Evolutionary conservation across 2,113 vertebrate genomes (phyloP).

Genomic region (Garra rufa): DNA sequence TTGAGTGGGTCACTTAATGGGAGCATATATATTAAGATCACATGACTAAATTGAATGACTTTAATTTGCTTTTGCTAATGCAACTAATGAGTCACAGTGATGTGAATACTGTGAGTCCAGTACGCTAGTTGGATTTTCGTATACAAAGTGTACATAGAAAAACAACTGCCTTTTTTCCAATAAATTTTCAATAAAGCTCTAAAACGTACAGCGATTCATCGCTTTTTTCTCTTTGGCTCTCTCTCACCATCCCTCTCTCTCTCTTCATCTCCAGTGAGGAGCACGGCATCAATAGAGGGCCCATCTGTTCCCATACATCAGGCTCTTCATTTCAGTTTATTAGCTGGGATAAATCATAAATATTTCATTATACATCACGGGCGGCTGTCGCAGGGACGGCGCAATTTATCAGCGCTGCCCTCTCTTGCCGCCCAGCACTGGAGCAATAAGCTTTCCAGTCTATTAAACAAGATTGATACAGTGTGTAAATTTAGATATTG

Average conservation of each 20-base stretch:
- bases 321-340: constrained; percentile 91
- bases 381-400: constrained; percentile 78
- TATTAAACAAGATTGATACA: constrained; percentile 96
- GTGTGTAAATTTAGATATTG: constrained; percentile 81
- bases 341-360: constrained; percentile 96
- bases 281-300: constrained; percentile 79
- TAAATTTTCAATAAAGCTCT: constrained; percentile 39
- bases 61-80: not conserved
- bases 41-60: not conserved
- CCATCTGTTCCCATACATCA: constrained; percentile 91
- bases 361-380: constrained; percentile 90
- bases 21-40: not conserved
- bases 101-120: not conserved
- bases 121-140: not conserved
- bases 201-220: constrained; percentile 19
- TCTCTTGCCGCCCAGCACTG: constrained; percentile 77
- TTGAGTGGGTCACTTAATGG: not conserved
- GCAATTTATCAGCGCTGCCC: constrained; percentile 87
- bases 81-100: not conserved
- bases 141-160: not conserved
- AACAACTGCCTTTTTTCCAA: constrained; percentile 29
- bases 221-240: constrained; percentile 20
- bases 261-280: constrained; percentile 55
- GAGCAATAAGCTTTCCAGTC: constrained; percentile 85
- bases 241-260: not conserved